Evolutionary conservation across 2,797 vertebrate genomes (phyloP).

Genomic region (Alectoris magna): DNA sequence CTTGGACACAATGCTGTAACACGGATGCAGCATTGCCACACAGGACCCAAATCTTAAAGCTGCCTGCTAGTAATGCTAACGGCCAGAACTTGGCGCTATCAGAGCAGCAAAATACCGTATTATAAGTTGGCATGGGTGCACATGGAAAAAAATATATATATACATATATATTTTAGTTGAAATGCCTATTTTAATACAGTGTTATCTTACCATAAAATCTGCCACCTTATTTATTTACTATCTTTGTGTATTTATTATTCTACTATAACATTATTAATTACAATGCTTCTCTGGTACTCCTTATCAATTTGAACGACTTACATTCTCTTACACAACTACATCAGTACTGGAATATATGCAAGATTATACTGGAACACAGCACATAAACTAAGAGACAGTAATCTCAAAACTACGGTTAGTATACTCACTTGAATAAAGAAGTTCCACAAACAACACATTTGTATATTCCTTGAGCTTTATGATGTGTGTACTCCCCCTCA

Average conservation of each 20-base stretch:
- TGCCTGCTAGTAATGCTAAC: background rate
- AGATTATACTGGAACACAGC: background rate
- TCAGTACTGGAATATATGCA: background rate
- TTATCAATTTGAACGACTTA: background rate
- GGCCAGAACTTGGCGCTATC: background rate
- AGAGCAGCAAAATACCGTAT: background rate
- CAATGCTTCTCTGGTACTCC: background rate
- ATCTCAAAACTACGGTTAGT: slow-evolving; percentile 17
- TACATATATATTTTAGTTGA: background rate
- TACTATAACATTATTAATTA: background rate
- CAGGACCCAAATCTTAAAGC: background rate
- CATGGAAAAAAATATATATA: background rate
- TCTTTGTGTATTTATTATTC: background rate
- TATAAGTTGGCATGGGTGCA: background rate
- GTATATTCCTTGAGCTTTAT: slow-evolving; percentile 91
- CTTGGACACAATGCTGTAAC: background rate
- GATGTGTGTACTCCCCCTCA: slow-evolving; percentile 87
- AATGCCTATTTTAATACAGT: background rate
- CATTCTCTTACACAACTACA: background rate
- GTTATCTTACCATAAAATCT: background rate
- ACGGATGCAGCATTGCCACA: accelerated
- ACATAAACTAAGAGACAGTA: background rate
- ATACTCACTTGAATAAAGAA: slow-evolving; percentile 90
- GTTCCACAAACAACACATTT: slow-evolving; percentile 91
- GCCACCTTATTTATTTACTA: background rate